These are phyloP conservation scores for Amiota communis DNA, from an alignment of 2,888 invertebrate genomes.

Conservation along the genomic window DNA sequence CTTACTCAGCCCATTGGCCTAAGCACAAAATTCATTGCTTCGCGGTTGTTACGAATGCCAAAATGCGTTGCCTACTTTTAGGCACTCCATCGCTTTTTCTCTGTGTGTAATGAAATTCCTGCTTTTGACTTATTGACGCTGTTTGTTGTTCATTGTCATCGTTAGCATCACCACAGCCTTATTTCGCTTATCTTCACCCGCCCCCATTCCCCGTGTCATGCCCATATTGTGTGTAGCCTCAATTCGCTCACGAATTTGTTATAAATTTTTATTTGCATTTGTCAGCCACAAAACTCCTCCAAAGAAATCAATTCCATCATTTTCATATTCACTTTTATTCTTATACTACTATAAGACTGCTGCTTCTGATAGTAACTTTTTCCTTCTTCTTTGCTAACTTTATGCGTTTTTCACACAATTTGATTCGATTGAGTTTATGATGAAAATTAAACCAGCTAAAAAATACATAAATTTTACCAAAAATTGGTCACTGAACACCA, in stretches of 20 bases:
- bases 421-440: constrained; percentile 13
- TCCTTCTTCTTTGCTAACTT: constrained; percentile 23
- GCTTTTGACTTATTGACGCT: constrained; percentile 70
- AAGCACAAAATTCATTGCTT: constrained; percentile 28
- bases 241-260: constrained; percentile 31
- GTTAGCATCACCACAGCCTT: background rate
- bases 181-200: background rate
- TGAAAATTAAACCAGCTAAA: background rate
- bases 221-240: background rate
- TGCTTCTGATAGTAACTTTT: background rate
- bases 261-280: constrained; percentile 53
- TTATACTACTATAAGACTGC: background rate
- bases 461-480: constrained; percentile 4
- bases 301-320: background rate
- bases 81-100: constrained; percentile 35
- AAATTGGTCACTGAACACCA: background rate
- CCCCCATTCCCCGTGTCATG: background rate
- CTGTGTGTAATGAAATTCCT: constrained; percentile 68
- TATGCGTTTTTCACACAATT: constrained; percentile 40
- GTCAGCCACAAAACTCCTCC: constrained; percentile 42
- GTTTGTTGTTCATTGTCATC: constrained; percentile 47
- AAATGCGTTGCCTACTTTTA: constrained; percentile 66
- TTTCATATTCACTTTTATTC: background rate
- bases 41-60: constrained; percentile 54
- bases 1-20: background rate